Percentiles rank a stretch among this genome's conserved stretches.
Evolutionary conservation across 2,888 invertebrate species (phyloP).

Genomic region (Laspeyria flexula): DNA sequence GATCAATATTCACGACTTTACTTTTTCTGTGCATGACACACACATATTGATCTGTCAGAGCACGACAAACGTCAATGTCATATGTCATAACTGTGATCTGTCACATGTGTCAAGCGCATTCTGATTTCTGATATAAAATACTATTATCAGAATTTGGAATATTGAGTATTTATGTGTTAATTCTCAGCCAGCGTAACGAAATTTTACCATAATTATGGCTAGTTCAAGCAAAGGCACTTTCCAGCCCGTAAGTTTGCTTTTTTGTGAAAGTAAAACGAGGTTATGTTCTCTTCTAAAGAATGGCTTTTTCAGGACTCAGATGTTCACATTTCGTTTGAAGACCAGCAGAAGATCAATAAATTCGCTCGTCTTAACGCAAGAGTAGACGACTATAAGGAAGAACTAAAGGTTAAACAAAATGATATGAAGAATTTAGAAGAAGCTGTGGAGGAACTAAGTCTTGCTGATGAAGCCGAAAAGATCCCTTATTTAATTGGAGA

Average conservation of each 20-base stretch:
- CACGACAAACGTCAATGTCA: too few relatives aligned
- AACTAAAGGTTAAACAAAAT: conserved; percentile 94
- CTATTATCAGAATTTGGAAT: neutral
- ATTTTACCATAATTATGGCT: conserved; percentile 54
- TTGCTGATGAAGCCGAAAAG: conserved; percentile 91
- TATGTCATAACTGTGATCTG: too few relatives aligned
- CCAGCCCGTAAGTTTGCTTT: conserved; percentile 86
- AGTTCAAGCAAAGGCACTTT: conserved; percentile 88
- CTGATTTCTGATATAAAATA: neutral
- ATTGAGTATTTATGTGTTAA: neutral
- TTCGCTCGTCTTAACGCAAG: conserved; percentile 97
- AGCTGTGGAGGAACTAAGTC: conserved; percentile 94
- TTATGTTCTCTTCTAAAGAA: conserved; percentile 18
- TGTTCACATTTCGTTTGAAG: conserved; percentile 97
- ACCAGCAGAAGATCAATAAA: conserved; percentile 98
- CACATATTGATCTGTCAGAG: too few relatives aligned
- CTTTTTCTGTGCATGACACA: too few relatives aligned
- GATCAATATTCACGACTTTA: too few relatives aligned
- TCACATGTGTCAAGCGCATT: neutral
- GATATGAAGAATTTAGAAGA: conserved; percentile 97
- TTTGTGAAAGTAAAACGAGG: conserved; percentile 14
- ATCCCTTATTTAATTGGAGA: conserved; percentile 95
- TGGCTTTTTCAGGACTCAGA: conserved; percentile 90
- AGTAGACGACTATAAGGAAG: conserved; percentile 95
- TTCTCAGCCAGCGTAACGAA: neutral